These are phyloP conservation scores for Rhagophthalmus giganteus DNA, from an alignment of 2,888 invertebrate species.

Conservation along the genomic window DNA sequence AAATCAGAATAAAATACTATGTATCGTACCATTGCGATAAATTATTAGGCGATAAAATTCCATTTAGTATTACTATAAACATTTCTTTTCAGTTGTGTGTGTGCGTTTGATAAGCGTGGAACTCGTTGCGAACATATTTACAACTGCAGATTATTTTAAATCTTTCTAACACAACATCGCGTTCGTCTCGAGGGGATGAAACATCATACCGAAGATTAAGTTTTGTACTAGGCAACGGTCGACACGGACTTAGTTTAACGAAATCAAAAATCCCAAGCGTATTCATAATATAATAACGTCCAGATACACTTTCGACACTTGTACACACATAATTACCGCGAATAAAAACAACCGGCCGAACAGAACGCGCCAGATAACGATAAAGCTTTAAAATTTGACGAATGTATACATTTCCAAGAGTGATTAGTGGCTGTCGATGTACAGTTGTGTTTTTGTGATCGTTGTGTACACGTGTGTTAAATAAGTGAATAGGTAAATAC, in stretches of 20 bases:
- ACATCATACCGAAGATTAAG: conserved; percentile 46
- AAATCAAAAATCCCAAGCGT: conserved; percentile 48
- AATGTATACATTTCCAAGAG: conserved; percentile 24
- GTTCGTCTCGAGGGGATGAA: conserved; percentile 50
- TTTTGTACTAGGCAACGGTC: conserved; percentile 54
- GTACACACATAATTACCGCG: conserved; percentile 25
- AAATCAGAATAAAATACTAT: too few relatives aligned
- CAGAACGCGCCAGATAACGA: conserved; percentile 25
- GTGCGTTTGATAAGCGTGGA: not conserved
- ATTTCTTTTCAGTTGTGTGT: not conserved
- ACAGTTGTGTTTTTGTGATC: too few relatives aligned
- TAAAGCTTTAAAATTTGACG: conserved; percentile 22
- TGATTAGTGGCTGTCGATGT: conserved; percentile 14
- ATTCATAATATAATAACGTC: conserved; percentile 29
- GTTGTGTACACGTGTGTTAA: too few relatives aligned
- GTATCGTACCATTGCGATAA: too few relatives aligned
- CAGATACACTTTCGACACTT: conserved; percentile 30
- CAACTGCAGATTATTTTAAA: conserved; percentile 37
- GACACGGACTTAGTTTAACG: conserved; percentile 49
- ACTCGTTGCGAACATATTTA: conserved; percentile 34
- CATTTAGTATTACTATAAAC: not conserved
- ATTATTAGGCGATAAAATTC: conserved; percentile 3
- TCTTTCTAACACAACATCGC: conserved; percentile 40
- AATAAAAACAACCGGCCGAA: conserved; percentile 22
- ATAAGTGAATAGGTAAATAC: conserved; percentile 9